Evolutionary conservation across 2,797 vertebrate species (phyloP).

Genomic region (Hybognathus amarus): DNA sequence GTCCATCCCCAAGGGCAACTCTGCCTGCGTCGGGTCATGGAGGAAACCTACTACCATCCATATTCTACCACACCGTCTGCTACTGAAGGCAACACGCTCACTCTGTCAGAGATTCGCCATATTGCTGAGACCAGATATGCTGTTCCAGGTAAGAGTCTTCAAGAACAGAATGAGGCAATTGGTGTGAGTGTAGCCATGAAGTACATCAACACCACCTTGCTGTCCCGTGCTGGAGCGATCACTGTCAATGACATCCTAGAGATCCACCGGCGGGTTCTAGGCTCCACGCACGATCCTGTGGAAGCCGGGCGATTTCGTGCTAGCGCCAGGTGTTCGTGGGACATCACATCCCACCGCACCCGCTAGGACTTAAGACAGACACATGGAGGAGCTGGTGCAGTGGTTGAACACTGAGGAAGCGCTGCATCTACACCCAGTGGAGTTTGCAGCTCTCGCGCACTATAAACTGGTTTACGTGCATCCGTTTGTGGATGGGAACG

Average conservation of each 20-base stretch:
- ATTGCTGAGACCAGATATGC: constrained; percentile 96
- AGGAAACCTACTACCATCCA: constrained; percentile 99
- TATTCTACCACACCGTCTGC: constrained; percentile 98
- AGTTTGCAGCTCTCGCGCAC: constrained; percentile 91
- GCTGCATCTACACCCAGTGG: constrained; percentile 90
- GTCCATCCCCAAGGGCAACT: constrained; percentile 95
- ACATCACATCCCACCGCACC: constrained; percentile 93
- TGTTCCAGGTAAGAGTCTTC: constrained; percentile 91
- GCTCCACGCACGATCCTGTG: constrained; percentile 91
- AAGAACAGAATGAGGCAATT: constrained; percentile 96
- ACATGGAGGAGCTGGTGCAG: constrained; percentile 92
- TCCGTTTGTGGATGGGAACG: constrained; percentile 94
- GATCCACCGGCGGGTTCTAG: constrained; percentile 92
- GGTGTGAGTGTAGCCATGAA: constrained; percentile 94
- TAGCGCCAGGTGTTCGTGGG: constrained; percentile 93
- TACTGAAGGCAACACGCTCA: constrained; percentile 96
- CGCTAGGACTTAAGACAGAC: constrained; percentile 87
- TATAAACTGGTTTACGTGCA: constrained; percentile 98
- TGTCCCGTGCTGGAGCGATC: constrained; percentile 84
- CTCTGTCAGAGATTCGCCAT: constrained; percentile 93
- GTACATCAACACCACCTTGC: constrained; percentile 90
- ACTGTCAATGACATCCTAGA: constrained; percentile 84
- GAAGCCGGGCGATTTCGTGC: constrained; percentile 89
- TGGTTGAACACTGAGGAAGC: constrained; percentile 96
- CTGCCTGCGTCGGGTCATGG: constrained; percentile 92